These are phyloP conservation scores for Drosophila flavopinicola DNA, from an alignment of 2,888 invertebrate genomes.

Conservation along the genomic window DNA sequence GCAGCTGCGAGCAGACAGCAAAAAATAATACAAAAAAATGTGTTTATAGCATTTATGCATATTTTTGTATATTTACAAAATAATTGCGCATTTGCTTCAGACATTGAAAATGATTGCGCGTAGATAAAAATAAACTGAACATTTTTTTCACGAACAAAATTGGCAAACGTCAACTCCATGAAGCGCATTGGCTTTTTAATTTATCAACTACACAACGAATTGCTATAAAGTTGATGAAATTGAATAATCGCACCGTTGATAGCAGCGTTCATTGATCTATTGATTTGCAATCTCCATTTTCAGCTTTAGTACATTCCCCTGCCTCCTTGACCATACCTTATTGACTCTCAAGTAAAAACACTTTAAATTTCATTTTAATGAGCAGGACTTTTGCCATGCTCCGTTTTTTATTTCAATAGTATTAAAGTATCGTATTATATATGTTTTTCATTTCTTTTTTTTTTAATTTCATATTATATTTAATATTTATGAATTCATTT, in stretches of 20 bases:
- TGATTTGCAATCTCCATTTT: conserved; percentile 27
- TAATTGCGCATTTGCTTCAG: conserved; percentile 67
- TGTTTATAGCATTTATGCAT: conserved; percentile 1
- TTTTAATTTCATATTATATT: conserved; percentile 62
- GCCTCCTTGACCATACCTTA: conserved; percentile 2
- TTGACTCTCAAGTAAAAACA: conserved; percentile 14
- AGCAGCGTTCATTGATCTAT: conserved; percentile 51
- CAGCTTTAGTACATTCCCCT: neutral
- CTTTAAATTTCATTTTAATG: conserved; percentile 52
- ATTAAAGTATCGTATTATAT: conserved; percentile 81
- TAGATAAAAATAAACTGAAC: conserved; percentile 52
- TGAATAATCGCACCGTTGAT: conserved; percentile 19
- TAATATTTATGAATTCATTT: conserved; percentile 65
- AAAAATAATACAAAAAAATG: conserved; percentile 6
- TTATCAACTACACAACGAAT: conserved; percentile 21
- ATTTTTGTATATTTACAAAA: conserved; percentile 50
- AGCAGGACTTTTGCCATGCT: conserved; percentile 61
- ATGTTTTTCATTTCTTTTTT: conserved; percentile 52
- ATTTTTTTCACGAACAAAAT: conserved; percentile 32
- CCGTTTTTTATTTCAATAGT: conserved; percentile 78
- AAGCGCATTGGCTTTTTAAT: conserved; percentile 19
- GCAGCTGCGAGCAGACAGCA: conserved; percentile 46
- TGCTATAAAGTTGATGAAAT: conserved; percentile 1
- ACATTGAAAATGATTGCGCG: conserved; percentile 19
- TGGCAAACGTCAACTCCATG: conserved; percentile 15